Conservation (phyloP, 2,113 vertebrate genomes). For the Actenoides hombroni region DNA sequence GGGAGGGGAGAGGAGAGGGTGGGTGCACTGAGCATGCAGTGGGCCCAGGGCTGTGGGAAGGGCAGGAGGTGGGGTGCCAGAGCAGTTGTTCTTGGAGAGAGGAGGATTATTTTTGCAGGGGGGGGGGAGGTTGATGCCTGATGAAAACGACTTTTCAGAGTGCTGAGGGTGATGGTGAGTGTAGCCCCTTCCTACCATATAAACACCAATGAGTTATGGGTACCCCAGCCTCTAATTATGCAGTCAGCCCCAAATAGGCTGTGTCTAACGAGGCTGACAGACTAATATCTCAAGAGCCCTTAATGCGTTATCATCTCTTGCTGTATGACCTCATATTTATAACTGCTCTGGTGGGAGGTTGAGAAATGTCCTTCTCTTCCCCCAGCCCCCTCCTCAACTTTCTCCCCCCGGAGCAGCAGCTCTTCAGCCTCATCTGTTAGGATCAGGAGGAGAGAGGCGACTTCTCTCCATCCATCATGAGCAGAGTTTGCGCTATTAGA, state of each 20-base stretch:
- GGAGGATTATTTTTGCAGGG: neutral
- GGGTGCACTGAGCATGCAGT: neutral
- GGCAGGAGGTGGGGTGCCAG: neutral
- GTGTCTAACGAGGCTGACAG: slow-evolving; percentile 75
- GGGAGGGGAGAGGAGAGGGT: neutral
- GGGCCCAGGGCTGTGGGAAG: neutral
- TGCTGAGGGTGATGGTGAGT: slow-evolving; percentile 17
- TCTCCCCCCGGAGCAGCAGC: neutral
- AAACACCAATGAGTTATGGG: slow-evolving; percentile 72
- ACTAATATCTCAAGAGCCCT: slow-evolving; percentile 76
- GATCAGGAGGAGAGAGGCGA: slow-evolving; percentile 48
- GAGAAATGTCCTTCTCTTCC: slow-evolving; percentile 65
- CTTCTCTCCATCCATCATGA: slow-evolving; percentile 70
- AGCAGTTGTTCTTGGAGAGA: neutral
- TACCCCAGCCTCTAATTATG: slow-evolving; percentile 75
- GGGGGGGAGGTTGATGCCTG: neutral
- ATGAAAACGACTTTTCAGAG: slow-evolving; percentile 50
- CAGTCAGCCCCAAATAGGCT: slow-evolving; percentile 75
- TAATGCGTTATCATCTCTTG: slow-evolving; percentile 76
- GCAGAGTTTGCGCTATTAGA: slow-evolving; percentile 65
- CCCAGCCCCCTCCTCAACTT: neutral
- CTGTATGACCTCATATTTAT: slow-evolving; percentile 77
- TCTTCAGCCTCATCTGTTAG: slow-evolving; percentile 67
- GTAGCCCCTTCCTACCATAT: slow-evolving; percentile 45
- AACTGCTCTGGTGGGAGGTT: slow-evolving; percentile 68